phyloP scores from a whole-genome alignment of 2,797 vertebrate species.

The Mormyrops boulengeri region DNA sequence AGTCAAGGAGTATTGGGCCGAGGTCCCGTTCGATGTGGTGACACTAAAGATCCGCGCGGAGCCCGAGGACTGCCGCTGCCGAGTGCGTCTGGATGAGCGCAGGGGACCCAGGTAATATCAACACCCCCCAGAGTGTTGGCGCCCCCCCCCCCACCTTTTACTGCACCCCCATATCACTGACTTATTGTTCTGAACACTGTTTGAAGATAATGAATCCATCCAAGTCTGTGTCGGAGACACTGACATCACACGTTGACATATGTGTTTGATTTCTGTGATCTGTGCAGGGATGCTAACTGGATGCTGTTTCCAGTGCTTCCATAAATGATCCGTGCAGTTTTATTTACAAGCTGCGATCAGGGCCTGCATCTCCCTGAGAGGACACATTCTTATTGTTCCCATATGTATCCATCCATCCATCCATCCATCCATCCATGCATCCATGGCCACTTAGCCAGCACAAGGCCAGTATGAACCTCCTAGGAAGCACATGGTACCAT shows the following conservation, averaged over 20 bases:
- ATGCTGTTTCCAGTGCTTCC: neutral
- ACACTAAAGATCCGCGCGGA: slow-evolving; percentile 74
- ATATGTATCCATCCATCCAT: neutral
- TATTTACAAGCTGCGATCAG: neutral
- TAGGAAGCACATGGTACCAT: neutral
- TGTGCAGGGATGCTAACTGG: neutral
- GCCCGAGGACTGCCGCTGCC: slow-evolving; percentile 62
- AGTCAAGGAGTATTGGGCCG: slow-evolving; percentile 77
- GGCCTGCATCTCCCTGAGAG: neutral
- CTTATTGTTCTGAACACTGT: neutral
- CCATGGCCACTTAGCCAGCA: neutral
- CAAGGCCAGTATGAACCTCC: neutral
- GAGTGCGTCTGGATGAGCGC: slow-evolving; percentile 72
- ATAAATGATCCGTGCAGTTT: neutral
- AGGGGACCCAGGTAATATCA: slow-evolving; percentile 72
- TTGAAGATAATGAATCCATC: neutral
- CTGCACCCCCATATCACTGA: neutral
- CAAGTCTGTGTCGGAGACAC: neutral
- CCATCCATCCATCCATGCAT: neutral
- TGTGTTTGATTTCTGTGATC: neutral
- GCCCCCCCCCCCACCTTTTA: neutral
- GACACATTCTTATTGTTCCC: neutral
- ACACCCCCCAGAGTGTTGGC: neutral
- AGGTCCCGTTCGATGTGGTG: slow-evolving; percentile 82
- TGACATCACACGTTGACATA: neutral